Evolutionary conservation across 2,888 invertebrate genomes (phyloP).

Genomic region (Ichneumon xanthorius): DNA sequence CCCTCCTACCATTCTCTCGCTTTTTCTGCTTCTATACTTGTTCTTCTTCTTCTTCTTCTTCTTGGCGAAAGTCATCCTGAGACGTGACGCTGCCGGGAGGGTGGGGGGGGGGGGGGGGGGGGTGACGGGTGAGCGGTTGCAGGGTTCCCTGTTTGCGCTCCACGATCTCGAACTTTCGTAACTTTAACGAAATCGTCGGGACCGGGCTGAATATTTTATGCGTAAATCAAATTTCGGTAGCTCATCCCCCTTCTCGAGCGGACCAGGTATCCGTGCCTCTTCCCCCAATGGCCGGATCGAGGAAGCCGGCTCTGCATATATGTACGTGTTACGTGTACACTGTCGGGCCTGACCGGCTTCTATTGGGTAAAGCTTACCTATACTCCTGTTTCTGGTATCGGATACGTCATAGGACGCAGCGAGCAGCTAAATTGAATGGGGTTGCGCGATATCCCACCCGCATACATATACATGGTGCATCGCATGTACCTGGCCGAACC

Average conservation of each 20-base stretch:
- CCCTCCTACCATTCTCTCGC: constrained; percentile 35
- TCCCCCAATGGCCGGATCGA: neutral
- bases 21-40: constrained; percentile 39
- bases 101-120: neutral
- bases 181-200: constrained; percentile 79
- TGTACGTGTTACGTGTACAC: constrained; percentile 3
- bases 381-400: constrained; percentile 14
- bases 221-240: constrained; percentile 78
- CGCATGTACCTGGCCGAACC: constrained; percentile 1
- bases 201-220: constrained; percentile 80
- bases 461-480: constrained; percentile 19
- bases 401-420: constrained; percentile 43
- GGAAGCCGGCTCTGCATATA: neutral
- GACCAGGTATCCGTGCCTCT: neutral
- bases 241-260: constrained; percentile 35
- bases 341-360: constrained; percentile 15
- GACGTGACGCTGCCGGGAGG: constrained; percentile 18
- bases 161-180: constrained; percentile 74
- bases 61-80: constrained; percentile 60
- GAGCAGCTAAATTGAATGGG: constrained; percentile 50
- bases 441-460: constrained; percentile 33
- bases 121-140: constrained; percentile 54
- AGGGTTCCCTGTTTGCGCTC: constrained; percentile 62
- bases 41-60: constrained; percentile 61
- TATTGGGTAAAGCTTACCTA: constrained; percentile 21